phyloP scores from a whole-genome alignment of 1,140 invertebrate genomes.

The Cotesia vestalis region DNA sequence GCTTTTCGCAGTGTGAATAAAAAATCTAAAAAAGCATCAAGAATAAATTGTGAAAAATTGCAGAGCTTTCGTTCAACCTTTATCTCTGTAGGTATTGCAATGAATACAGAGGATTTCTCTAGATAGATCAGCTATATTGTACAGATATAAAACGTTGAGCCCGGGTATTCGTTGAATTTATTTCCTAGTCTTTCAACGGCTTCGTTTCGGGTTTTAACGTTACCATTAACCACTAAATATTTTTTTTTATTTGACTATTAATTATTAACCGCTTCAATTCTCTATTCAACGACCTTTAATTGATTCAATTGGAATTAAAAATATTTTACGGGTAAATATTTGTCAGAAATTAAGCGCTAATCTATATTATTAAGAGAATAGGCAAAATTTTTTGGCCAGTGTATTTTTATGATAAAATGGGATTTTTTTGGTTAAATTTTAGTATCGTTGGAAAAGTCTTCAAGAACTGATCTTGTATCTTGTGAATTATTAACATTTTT shows the following conservation, averaged over 20 bases:
- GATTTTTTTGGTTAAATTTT: too few species aligned
- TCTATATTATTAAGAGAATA: too few species aligned
- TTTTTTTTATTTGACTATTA: neutral
- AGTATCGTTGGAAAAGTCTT: too few species aligned
- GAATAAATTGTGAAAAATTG: slow-evolving; percentile 24
- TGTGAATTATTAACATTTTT: too few species aligned
- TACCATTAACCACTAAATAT: neutral
- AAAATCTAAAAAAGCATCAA: slow-evolving; percentile 16
- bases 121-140: slow-evolving; percentile 28
- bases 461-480: too few species aligned
- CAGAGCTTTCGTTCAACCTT: neutral
- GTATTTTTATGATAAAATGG: too few species aligned
- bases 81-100: neutral
- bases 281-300: too few species aligned
- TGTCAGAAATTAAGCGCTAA: too few species aligned
- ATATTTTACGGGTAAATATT: too few species aligned
- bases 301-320: too few species aligned
- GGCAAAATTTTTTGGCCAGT: too few species aligned
- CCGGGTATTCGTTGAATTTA: slow-evolving; percentile 25
- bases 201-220: neutral
- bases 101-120: neutral
- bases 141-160: slow-evolving; percentile 25
- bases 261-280: too few species aligned
- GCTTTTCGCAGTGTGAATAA: slow-evolving; percentile 7
- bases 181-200: slow-evolving; percentile 15